Base-by-base conservation (phyloP, 2,113 vertebrate genomes). In the cat (Felis catus) region DNA sequence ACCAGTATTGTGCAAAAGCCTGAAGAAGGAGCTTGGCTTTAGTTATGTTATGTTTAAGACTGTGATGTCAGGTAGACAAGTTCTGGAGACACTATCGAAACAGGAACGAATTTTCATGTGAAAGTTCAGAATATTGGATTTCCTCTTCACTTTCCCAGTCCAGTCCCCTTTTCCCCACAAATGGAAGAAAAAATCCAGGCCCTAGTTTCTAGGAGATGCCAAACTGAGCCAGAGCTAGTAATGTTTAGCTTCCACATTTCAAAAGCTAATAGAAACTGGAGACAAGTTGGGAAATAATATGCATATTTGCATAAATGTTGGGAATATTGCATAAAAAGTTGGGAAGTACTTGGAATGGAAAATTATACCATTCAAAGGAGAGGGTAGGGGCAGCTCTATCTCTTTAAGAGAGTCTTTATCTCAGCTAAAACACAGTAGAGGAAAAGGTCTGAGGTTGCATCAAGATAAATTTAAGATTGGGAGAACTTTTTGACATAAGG, bases 201-300 rank as follows among this genome's bases (percentile, higher is more conserved):
- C 71, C 15, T 80, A 71, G 5, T 11, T 95, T 19, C 7, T 68
- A 19, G 31, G 66, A 94, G 39, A 92, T 80, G 51, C 36, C 89
- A 41, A 53, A 41, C 27, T 55, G 89, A 93, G 10, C 70, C 66
- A 86, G 61, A 53, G 18, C 25, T 83, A 91, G 29, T 95, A n/a
- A 51, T 61, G 36, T 79, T 97, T 94, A 82, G 8, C 45, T 95
- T 94, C 36, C 13, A 94, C 12, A 94, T 84, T 95, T 89, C 84
- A 66, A 93, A 94, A 92, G 66, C 25, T 66, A 93, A 53, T 79
- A 93, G 85, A 93, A 93, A 92, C 80, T 91, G 13, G 39, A 88
- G 41, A 94, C 65, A 93, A 92, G 86, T 94, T 19, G 88, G 61
- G 66, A 88, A 95, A 97, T 70, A 91, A 92, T 86, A 90, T 25